Conservation (phyloP, 2,113 vertebrate species). For the Scomber japonicus region DNA sequence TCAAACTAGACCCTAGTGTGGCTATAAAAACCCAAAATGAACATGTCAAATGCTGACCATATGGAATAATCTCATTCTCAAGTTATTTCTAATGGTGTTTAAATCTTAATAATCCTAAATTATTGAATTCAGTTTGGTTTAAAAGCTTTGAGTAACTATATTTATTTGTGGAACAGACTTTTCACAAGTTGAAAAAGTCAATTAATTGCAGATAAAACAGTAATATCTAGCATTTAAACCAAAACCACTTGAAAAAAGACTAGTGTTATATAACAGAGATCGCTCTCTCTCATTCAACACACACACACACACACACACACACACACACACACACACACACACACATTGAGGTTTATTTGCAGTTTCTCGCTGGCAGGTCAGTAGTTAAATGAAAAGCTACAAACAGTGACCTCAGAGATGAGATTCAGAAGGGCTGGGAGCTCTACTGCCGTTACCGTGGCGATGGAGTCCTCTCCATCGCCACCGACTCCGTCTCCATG, state of each 20-base stretch:
- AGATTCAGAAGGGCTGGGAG: slow-evolving; percentile 40
- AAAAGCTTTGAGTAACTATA: background rate
- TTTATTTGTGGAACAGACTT: too few relatives aligned
- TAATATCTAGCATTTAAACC: background rate
- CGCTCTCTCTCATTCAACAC: background rate
- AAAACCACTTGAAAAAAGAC: too few relatives aligned
- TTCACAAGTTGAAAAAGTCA: background rate
- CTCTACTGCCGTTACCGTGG: slow-evolving; percentile 66
- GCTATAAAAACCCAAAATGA: too few relatives aligned
- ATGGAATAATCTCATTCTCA: too few relatives aligned
- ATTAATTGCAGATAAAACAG: background rate
- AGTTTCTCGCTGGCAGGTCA: slow-evolving; percentile 3
- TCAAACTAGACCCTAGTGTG: too few relatives aligned
- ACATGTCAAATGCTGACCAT: too few relatives aligned
- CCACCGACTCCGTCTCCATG: slow-evolving; percentile 62
- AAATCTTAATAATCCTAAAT: too few relatives aligned
- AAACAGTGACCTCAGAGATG: slow-evolving; percentile 40
- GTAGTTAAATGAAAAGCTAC: slow-evolving; percentile 28
- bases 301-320: background rate
- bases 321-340: background rate
- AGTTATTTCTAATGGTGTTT: too few relatives aligned
- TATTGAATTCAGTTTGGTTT: background rate
- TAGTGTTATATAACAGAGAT: background rate
- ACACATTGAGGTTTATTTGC: background rate
- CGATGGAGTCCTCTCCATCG: slow-evolving; percentile 54